Base-by-base conservation (phyloP, 2,797 vertebrate species). In the Sebastes itinus region DNA sequence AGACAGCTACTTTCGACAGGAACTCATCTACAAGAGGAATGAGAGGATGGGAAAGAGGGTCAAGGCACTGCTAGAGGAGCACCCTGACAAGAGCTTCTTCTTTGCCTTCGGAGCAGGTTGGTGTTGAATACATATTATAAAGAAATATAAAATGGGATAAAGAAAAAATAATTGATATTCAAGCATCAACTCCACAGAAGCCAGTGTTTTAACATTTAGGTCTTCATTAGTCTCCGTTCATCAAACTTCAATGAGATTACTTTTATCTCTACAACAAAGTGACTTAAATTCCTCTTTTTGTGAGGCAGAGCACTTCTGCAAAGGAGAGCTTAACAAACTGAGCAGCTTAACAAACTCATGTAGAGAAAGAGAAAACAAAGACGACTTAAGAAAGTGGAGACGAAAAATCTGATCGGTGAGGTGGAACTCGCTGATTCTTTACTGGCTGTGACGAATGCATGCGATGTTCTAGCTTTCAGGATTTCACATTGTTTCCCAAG, bases 61-160 rank as follows among this genome's bases (percentile, higher is more conserved):
- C 67, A 96, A 95, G 75, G 93, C 95, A 3, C 93, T 98, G 42
- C 84, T 97, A n/a, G 96, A 97, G 79, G 95, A 97, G 27, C 92
- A 97, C 55, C 96, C 97, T 0, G 94, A 97, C 80, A 97, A 97
- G 92, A 97, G 95, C 86, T 97, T 98, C 93, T 98, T 98, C 94
- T 98, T 99, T 72, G 97, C 97, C 8, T 99, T 98, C 70, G 97
- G 97, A 91, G 97, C 97, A 92, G 96, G 97, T 98, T 88, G 82
- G 96, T 96, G 67, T 27, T 66, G 46, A 49, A 52, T 25, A 7
- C 60, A 30, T 18, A 12, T 1, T 27, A n/a, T 33, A 9, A 27
- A 49, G 2, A 0, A 60, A 9, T 54, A 4, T 54, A 3, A 69
- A 54, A 64, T 4, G 3, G 1, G 20, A 16, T 25, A n/a, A 46